phyloP scores from a whole-genome alignment of 2,888 invertebrate genomes.

The Tribolium freemani region DNA sequence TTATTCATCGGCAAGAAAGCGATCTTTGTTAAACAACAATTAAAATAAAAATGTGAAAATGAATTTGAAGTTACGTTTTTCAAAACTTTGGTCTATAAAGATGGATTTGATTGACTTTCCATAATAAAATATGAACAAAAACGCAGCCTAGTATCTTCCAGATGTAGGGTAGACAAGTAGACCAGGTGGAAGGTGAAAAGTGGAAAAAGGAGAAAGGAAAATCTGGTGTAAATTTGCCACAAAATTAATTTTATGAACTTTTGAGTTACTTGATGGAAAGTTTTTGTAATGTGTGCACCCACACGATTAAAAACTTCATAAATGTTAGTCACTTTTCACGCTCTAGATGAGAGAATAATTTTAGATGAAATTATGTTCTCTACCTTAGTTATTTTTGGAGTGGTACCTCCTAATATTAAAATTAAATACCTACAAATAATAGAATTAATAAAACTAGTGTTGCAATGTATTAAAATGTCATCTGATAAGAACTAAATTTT shows the following conservation, averaged over 20 bases:
- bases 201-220: neutral
- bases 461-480: neutral
- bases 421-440: neutral
- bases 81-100: too few species aligned
- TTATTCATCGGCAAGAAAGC: too few species aligned
- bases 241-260: neutral
- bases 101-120: too few species aligned
- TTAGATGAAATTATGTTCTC: neutral
- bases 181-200: neutral
- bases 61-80: too few species aligned
- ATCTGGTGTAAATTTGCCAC: neutral
- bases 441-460: neutral
- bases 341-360: neutral
- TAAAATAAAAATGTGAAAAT: too few species aligned
- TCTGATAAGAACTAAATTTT: neutral
- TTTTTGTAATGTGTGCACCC: neutral
- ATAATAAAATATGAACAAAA: too few species aligned
- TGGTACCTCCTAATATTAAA: neutral
- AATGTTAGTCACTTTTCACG: neutral
- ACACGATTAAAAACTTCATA: neutral
- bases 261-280: neutral
- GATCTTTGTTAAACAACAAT: too few species aligned
- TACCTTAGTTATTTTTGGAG: neutral
- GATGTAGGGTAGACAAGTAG: constrained; percentile 1
- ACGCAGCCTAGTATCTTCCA: too few species aligned